Evolutionary conservation across 2,113 vertebrate genomes (phyloP).

Genomic region (Ardeotis arabs): DNA sequence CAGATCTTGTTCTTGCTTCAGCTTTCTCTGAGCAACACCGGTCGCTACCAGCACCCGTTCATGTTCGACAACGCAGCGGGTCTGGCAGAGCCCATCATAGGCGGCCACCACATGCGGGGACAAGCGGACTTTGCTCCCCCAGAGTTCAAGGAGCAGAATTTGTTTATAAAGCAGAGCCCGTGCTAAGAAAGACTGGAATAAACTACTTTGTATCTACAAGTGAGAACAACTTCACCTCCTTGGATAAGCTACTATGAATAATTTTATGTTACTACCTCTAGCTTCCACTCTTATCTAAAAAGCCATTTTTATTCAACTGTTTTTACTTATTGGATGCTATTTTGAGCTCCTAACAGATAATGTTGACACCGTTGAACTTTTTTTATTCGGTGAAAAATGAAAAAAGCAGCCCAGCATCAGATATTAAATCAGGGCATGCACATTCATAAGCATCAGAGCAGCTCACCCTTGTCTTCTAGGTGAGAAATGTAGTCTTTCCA

Average conservation of each 20-base stretch:
- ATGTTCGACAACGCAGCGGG: not conserved
- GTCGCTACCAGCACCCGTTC: not conserved
- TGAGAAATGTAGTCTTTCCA: not conserved
- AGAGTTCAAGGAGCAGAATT: rapidly evolving
- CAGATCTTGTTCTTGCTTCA: conserved; percentile 22
- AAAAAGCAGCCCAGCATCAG: not conserved
- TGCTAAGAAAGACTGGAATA: not conserved
- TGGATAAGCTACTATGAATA: not conserved
- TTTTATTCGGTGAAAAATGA: not conserved
- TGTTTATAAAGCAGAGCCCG: not conserved
- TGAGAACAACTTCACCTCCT: not conserved
- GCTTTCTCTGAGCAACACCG: not conserved
- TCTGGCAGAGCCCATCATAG: not conserved
- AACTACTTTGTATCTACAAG: not conserved
- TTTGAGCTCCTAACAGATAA: not conserved
- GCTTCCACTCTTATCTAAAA: not conserved
- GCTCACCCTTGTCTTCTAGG: not conserved
- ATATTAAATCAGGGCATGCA: not conserved
- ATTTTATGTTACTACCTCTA: not conserved
- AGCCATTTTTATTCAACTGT: not conserved
- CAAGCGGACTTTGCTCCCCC: not conserved
- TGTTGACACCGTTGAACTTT: rapidly evolving
- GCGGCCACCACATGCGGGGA: not conserved
- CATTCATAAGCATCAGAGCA: not conserved
- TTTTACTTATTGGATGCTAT: not conserved